Conservation (phyloP, 2,888 invertebrate genomes). For the Drosophila mulleri region DNA sequence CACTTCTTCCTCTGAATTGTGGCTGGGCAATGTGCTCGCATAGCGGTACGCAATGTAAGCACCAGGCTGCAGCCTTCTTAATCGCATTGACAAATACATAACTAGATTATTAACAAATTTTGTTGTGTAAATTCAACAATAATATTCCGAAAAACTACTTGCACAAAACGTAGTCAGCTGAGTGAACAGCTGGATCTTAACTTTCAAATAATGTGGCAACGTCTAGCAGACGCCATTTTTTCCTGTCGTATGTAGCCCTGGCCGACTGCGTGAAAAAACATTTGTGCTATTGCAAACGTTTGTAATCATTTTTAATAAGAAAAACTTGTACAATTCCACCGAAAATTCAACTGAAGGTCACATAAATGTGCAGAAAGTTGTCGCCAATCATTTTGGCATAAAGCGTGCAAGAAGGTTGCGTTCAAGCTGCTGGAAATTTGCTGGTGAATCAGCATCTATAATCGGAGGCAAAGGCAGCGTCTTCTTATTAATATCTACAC, state of each 20-base stretch:
- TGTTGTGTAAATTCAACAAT: not conserved
- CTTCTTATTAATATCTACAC: conserved; percentile 22
- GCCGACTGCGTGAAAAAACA: conserved; percentile 57
- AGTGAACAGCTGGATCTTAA: conserved; percentile 49
- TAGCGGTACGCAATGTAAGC: conserved; percentile 11
- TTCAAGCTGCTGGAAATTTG: conserved; percentile 28
- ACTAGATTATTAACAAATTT: conserved; percentile 11
- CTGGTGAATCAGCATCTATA: conserved; percentile 51
- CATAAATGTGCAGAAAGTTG: conserved; percentile 53
- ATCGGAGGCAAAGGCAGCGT: conserved; percentile 28
- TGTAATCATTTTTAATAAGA: conserved; percentile 50
- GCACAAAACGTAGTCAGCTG: conserved; percentile 51
- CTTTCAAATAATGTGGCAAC: conserved; percentile 46
- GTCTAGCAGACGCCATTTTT: conserved; percentile 67
- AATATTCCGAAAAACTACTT: not conserved
- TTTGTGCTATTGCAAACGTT: conserved; percentile 70
- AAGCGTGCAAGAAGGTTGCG: conserved; percentile 28
- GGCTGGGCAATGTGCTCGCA: conserved; percentile 34
- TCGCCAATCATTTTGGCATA: conserved; percentile 31
- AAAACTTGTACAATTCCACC: conserved; percentile 55
- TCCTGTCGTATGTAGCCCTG: conserved; percentile 53
- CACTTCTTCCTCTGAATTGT: conserved; percentile 43
- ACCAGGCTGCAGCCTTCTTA: conserved; percentile 19
- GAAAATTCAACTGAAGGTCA: conserved; percentile 49
- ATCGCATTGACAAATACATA: conserved; percentile 24